Conservation (phyloP, 1,140 invertebrate genomes). For the Macrobrachium nipponense region DNA sequence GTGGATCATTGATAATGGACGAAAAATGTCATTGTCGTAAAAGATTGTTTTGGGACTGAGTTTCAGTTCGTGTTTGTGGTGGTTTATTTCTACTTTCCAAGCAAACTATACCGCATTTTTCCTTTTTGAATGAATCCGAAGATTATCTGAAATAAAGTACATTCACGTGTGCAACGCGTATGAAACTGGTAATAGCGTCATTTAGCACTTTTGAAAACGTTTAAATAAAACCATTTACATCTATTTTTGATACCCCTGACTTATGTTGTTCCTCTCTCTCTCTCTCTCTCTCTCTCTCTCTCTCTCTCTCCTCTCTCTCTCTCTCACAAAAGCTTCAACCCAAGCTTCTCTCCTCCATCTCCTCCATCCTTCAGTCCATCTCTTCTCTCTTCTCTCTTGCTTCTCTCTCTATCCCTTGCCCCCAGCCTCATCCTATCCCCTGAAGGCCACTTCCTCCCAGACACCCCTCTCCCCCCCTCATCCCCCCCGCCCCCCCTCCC, state of each 20-base stretch:
- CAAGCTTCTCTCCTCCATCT: not conserved
- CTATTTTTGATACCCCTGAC: not conserved
- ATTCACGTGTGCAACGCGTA: too few species aligned
- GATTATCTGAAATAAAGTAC: too few species aligned
- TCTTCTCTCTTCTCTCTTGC: constrained; percentile 11
- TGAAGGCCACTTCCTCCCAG: not conserved
- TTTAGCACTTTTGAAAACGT: too few species aligned
- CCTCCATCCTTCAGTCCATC: not conserved
- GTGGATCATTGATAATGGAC: too few species aligned
- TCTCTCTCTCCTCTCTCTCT: constrained; percentile 14
- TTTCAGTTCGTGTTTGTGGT: too few species aligned
- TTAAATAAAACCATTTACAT: too few species aligned
- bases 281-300: constrained; percentile 24
- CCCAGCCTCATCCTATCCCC: not conserved
- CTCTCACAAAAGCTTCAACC: not conserved
- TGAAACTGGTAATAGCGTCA: too few species aligned
- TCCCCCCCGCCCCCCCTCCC: constrained; percentile 1
- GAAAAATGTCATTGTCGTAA: too few species aligned
- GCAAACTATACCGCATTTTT: too few species aligned
- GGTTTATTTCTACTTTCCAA: too few species aligned
- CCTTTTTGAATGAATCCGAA: too few species aligned
- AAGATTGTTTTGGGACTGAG: too few species aligned
- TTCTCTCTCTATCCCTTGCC: constrained; percentile 27
- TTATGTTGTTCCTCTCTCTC: constrained; percentile 24
- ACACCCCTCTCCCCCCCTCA: constrained; percentile 18